Conservation (phyloP, 1,140 invertebrate species). For the Stegodyphus mimosarum region DNA sequence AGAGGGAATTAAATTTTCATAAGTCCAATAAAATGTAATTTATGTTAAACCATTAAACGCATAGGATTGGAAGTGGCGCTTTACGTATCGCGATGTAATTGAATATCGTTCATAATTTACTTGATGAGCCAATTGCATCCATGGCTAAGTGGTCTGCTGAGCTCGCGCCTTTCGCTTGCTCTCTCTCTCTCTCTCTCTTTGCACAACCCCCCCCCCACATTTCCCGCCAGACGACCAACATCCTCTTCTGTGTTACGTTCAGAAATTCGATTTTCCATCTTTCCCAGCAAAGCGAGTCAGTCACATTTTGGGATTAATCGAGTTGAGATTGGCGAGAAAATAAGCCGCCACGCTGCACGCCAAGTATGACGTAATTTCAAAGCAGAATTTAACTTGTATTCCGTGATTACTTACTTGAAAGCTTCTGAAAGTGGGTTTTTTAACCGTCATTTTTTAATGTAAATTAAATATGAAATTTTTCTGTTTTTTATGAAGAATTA, state of each 20-base stretch:
- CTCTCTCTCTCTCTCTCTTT: not conserved
- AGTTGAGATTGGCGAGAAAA: slow-evolving; percentile 6
- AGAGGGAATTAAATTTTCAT: slow-evolving; percentile 59
- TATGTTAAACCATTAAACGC: slow-evolving; percentile 60
- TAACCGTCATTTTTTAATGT: no score
- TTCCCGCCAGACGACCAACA: not conserved
- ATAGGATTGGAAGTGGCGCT: slow-evolving; percentile 25
- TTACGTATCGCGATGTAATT: slow-evolving; percentile 45
- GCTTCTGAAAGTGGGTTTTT: no score
- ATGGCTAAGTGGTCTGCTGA: slow-evolving; percentile 44
- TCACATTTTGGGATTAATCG: slow-evolving; percentile 46
- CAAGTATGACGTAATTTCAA: no score
- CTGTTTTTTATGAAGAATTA: no score
- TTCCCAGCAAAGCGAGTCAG: not conserved
- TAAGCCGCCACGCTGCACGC: not conserved
- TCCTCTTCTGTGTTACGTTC: not conserved
- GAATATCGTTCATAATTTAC: slow-evolving; percentile 62
- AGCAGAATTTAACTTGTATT: no score
- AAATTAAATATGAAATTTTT: no score
- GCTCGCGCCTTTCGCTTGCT: slow-evolving; percentile 2
- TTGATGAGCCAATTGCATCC: slow-evolving; percentile 55
- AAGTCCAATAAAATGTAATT: slow-evolving; percentile 62
- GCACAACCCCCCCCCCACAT: not conserved
- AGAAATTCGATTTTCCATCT: slow-evolving; percentile 58
- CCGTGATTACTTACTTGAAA: no score